Evolutionary conservation across 2,888 invertebrate species (phyloP), one percentile per base, ranked within the genome.

Genomic region (Eugnorisma glareosa): DNA sequence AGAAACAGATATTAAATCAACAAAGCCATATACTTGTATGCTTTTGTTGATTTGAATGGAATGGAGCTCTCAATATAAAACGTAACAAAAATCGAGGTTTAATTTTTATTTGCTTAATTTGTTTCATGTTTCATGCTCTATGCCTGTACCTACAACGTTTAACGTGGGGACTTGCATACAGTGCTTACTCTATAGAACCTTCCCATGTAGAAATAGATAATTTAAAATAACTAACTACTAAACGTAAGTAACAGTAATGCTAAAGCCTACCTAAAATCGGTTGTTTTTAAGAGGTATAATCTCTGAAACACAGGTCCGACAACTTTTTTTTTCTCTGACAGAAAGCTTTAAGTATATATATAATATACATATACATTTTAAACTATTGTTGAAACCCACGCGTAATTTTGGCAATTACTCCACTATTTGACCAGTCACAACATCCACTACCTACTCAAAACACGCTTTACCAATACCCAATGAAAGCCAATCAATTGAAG

Each of bases 401-500:
- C 7, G 7, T 5, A 11, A 28, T 1, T 31, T 66, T 31, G 10
- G 31, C 31, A 5, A 21, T 35, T 21, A 48, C n/a, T n/a, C 1
- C 18, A 35, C n/a, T 40, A 48, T 57, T 66, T 24, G 35, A 28
- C 40, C 40, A 61, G 37, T 61, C n/a, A 31, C 11, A 67, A 45
- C 15, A 15, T 40, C 15, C n/a, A 13, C 43, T 43, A 35, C 35
- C 28, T 24, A 57, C 45, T 64, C n/a, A 63, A 57, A 67, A 67
- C 13, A 45, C 31, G 40, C 54, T 68, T 35, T 11, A 10, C 51
- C 37, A 74, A 24, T 48, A 59, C 11, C 43, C 51, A 28, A 37
- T 73, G 28, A 59, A 28, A 73, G 61, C 67, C 75, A 63, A 82
- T 67, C 63, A 63, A 64, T 82, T 69, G n/a, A 15, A 8, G 11